Evolutionary conservation across 2,797 vertebrate genomes (phyloP).

Genomic region (Muscicapa striata): DNA sequence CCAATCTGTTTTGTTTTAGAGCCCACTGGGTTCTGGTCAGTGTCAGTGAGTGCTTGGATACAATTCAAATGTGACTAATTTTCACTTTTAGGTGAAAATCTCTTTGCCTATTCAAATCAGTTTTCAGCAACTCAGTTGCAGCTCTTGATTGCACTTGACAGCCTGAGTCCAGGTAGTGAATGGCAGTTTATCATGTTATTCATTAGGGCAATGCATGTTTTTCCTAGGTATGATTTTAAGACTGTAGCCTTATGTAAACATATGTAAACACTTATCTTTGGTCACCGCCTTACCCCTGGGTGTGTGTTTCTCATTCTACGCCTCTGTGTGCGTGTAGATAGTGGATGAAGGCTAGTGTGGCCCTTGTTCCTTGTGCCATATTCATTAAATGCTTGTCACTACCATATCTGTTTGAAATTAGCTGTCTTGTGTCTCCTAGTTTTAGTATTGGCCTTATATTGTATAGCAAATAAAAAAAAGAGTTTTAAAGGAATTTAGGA

Average conservation of each 20-base stretch:
- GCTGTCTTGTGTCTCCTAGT: neutral
- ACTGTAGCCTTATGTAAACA: neutral
- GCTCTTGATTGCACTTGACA: neutral
- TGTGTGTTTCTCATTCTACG: accelerated
- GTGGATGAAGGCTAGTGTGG: neutral
- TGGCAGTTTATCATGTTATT: neutral
- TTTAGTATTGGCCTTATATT: neutral
- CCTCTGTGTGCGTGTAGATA: neutral
- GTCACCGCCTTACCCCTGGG: neutral
- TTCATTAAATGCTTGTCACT: neutral
- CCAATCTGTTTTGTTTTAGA: neutral
- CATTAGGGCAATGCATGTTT: neutral
- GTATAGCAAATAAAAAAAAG: neutral
- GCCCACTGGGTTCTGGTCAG: neutral
- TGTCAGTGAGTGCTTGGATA: neutral
- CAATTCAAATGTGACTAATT: neutral
- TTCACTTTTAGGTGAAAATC: neutral
- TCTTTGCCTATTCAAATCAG: neutral
- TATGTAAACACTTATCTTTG: neutral
- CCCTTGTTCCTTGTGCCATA: accelerated
- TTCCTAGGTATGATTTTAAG: neutral
- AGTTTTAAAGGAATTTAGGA: neutral
- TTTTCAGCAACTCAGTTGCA: neutral
- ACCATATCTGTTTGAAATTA: neutral
- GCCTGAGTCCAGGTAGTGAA: neutral